Conservation (phyloP, 1,140 invertebrate genomes). For the Drosophila novamexicana region DNA sequence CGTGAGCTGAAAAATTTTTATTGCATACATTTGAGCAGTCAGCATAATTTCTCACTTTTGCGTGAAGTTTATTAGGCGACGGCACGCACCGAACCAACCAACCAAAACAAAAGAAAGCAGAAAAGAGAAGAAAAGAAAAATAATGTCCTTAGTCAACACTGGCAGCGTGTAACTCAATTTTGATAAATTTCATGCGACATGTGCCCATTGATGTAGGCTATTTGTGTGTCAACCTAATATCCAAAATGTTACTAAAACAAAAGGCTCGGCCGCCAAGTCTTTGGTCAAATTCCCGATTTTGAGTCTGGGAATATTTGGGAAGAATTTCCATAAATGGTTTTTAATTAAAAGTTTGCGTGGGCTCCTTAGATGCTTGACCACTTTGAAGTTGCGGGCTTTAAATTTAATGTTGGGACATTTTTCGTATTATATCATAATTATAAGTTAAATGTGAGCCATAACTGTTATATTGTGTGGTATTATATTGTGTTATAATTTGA, state of each 20-base stretch:
- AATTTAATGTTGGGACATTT: neutral
- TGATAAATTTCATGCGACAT: slow-evolving; percentile 26
- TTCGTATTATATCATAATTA: neutral
- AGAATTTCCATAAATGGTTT: slow-evolving; percentile 7
- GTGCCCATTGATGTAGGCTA: neutral
- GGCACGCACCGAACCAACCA: slow-evolving; percentile 43
- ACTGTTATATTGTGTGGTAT: neutral
- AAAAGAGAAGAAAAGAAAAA: neutral
- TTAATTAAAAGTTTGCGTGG: slow-evolving; percentile 11
- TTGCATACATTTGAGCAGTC: slow-evolving; percentile 81
- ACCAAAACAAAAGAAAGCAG: neutral
- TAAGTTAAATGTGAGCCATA: neutral
- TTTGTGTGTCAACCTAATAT: neutral
- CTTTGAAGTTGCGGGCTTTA: neutral
- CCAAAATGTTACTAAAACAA: neutral
- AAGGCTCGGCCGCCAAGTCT: neutral
- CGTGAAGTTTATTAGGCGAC: slow-evolving; percentile 71
- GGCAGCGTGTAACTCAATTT: slow-evolving; percentile 27
- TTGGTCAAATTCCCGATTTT: neutral
- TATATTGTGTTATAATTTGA: too few species aligned
- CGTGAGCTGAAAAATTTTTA: slow-evolving; percentile 82
- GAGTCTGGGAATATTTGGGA: neutral
- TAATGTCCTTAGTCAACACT: slow-evolving; percentile 9
- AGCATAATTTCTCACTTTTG: slow-evolving; percentile 80
- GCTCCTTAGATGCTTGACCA: slow-evolving; percentile 1